Evolutionary conservation across 2,113 vertebrate species (phyloP).

Genomic region (Equus przewalskii): DNA sequence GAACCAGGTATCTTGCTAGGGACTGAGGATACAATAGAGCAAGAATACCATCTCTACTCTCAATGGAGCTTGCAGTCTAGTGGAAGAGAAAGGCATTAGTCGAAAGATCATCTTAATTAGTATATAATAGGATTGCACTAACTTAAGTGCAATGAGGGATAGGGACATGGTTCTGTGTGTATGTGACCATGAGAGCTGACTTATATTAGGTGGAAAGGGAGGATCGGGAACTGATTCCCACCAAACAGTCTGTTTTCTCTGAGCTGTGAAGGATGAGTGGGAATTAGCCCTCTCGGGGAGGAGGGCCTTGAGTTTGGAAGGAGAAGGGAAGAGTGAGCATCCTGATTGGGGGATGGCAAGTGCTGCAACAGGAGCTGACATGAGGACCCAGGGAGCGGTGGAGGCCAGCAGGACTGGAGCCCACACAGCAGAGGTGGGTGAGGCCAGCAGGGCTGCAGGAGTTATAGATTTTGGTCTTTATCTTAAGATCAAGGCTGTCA

Average conservation of each 20-base stretch:
- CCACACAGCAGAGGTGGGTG: background rate
- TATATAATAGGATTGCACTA: background rate
- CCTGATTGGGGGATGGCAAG: too few relatives aligned
- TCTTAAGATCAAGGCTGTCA: background rate
- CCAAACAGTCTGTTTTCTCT: background rate
- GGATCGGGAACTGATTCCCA: background rate
- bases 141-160: background rate
- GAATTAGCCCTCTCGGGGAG: too few relatives aligned
- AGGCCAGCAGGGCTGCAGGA: background rate
- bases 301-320: background rate
- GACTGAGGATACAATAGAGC: background rate
- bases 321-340: background rate
- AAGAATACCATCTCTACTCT: background rate
- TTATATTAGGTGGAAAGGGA: background rate
- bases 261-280: background rate
- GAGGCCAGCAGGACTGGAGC: background rate
- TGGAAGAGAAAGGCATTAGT: background rate
- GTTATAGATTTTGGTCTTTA: background rate
- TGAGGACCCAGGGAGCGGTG: too few relatives aligned
- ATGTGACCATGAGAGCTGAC: background rate
- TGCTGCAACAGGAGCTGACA: background rate
- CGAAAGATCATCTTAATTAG: background rate
- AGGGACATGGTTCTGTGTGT: background rate
- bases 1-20: background rate
- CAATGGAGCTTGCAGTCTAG: background rate